Evolutionary conservation across 2,113 vertebrate species (phyloP), one percentile per base, ranked within the genome.

Genomic region (Oostethus manadensis): DNA sequence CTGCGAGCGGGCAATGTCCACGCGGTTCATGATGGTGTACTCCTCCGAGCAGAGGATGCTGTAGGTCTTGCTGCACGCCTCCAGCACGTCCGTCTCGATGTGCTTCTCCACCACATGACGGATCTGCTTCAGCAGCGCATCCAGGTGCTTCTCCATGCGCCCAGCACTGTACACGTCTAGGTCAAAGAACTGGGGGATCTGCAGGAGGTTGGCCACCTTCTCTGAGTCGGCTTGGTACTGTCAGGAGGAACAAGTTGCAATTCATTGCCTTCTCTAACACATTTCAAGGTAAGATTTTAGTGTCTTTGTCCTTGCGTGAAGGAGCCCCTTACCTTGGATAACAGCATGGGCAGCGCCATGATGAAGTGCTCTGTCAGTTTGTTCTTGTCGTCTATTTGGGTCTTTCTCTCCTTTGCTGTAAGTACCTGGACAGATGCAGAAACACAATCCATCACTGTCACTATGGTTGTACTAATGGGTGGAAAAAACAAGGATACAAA

Each of bases 11-110:
- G 96, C 94, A 62, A 99, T 94, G 84, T 99, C 96, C 73, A 98
- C 96, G 61, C 97, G 93, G 82, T 99, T 99, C 91, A 98, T 97
- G 86, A 99, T 99, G 62, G 97, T 98, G 82, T 99, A 98, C 50
- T 99, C 97, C 70, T 99, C 97, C 22, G 95, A 98, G 87, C 97
- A 99, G 60, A 99, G 91, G 72, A 98, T 97, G 86, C 95, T 99
- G 83, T 98, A 99, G 17, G 97, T 99, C 88, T 98, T 98, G 79
- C 97, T 99, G 90, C 97, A 98, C 51, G 97, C 96, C 88, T 99
- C 97, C 0, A 99, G 87, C 64, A 99, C 97, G 66, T 99, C 97
- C 0, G 88, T 88, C 72, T 99, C 97, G 8, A 96, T 93, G 7
- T 99, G 97, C 82, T 99, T 99, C 73, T 99, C 97, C 87, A 99